Base-by-base conservation (phyloP, 2,113 vertebrate genomes). In the Corydoras sp. region DNA sequence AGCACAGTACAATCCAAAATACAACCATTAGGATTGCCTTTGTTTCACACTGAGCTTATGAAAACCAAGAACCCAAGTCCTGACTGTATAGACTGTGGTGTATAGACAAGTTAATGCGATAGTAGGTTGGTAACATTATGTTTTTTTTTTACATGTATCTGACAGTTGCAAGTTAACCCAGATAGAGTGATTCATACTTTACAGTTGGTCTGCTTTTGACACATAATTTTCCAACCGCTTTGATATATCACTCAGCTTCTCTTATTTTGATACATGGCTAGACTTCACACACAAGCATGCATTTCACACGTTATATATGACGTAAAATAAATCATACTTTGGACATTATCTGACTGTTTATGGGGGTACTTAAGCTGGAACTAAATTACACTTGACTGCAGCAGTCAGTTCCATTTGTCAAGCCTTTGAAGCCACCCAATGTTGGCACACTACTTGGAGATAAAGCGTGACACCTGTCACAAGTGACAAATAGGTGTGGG, bases 111-210 rank as follows among this genome's bases (percentile, higher is more conserved):
- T 24, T 24, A 24, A 24, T 43, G 35, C 2, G 4, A 43, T 43
- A 43, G 35, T 43, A 8, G 4, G 35, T 43, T 5, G 35, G 35
- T 43, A 5, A 43, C 35, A 5, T 43, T 43, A 0, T 43, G 1
- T 43, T 43, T 43, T 43, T 4, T 43, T 43, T 43, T 43, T 43
- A 8, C 7, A 8, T 43, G 35, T 4, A 43, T 43, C 35, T 43
- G 35, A 43, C 35, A 43, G 35, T 8, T 43, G 35, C 35, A 43
- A 43, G 35, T 43, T 43, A 43, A 49, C 58, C 31, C 60, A 65
- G 53, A 60, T 71, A 31, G 54, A 54, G 67, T 70, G 71, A 77
- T 61, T 70, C 62, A 70, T 58, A 29, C 76, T 56, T n/a, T 35
- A 30, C 53, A 65, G 54, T 72, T 65, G 56, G 65, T 64, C 43